Conservation (phyloP, 2,113 vertebrate genomes). For the Leptosomus discolor region DNA sequence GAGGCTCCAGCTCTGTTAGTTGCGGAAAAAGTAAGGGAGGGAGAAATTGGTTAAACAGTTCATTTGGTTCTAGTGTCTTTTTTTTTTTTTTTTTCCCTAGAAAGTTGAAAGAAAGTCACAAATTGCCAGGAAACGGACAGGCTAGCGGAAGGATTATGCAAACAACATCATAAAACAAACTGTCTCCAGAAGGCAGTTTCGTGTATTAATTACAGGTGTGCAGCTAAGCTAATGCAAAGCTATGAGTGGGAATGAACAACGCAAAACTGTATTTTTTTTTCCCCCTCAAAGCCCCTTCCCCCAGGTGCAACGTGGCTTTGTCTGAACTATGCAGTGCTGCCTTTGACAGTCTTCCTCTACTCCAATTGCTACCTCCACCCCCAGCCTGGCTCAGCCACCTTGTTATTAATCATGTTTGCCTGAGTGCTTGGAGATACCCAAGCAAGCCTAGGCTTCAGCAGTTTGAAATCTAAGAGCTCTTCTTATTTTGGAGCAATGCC, state of each 20-base stretch:
- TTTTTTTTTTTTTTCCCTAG: too few species aligned
- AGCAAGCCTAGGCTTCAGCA: not conserved
- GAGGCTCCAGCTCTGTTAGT: not conserved
- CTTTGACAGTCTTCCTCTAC: not conserved
- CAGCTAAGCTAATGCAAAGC: conserved; percentile 26
- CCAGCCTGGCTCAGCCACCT: not conserved
- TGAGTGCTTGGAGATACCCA: not conserved
- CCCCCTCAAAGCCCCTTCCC: not conserved
- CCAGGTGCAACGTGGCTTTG: not conserved
- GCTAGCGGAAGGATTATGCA: conserved; percentile 10
- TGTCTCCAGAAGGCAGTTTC: not conserved
- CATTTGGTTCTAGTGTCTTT: not conserved
- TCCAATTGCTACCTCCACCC: not conserved
- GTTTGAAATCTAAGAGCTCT: not conserved
- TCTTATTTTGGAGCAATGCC: not conserved
- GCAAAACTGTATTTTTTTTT: not conserved
- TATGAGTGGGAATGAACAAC: not conserved
- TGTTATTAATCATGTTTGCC: not conserved
- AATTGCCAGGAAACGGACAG: conserved; percentile 38
- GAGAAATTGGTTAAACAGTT: not conserved
- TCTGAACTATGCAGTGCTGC: not conserved
- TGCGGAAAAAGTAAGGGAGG: not conserved
- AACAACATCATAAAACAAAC: conserved; percentile 6
- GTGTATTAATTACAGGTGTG: conserved; percentile 53
- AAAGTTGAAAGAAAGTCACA: conserved; percentile 58